These are phyloP conservation scores for Hydra vulgaris DNA, from an alignment of 30 jellyfish, hydroid and myxozoan genomes.

Conservation along the genomic window DNA sequence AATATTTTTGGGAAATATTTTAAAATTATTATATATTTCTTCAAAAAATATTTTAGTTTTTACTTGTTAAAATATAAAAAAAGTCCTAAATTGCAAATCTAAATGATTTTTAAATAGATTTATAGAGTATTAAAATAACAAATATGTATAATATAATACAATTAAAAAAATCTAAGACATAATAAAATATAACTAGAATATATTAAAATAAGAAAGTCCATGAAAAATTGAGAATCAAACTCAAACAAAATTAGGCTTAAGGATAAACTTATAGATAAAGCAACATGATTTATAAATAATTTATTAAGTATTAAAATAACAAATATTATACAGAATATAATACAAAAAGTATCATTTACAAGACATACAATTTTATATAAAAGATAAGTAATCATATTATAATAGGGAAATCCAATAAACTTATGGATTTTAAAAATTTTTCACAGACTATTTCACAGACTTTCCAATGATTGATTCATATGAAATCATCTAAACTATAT, in stretches of 20 bases:
- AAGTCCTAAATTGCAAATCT: background rate
- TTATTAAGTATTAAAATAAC: background rate
- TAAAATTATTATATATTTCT: background rate
- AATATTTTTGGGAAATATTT: background rate
- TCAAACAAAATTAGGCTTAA: background rate
- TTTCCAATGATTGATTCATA: background rate
- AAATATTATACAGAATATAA: background rate
- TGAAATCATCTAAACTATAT: background rate
- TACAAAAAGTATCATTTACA: background rate
- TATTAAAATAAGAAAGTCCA: background rate
- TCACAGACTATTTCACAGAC: background rate
- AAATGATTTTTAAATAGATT: background rate
- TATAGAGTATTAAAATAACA: background rate
- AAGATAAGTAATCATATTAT: background rate
- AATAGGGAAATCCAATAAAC: background rate
- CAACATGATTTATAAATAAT: background rate
- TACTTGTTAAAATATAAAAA: background rate
- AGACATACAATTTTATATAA: background rate
- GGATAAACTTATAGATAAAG: background rate
- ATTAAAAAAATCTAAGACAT: background rate
- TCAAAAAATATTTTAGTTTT: background rate
- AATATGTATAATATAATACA: background rate
- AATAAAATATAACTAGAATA: background rate
- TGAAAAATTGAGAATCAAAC: background rate
- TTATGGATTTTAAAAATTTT: background rate